Percentiles rank a stretch among this genome's conserved stretches.
These are phyloP conservation scores for Anabas testudineus DNA, from an alignment of 2,797 vertebrate genomes.

Conservation along the genomic window DNA sequence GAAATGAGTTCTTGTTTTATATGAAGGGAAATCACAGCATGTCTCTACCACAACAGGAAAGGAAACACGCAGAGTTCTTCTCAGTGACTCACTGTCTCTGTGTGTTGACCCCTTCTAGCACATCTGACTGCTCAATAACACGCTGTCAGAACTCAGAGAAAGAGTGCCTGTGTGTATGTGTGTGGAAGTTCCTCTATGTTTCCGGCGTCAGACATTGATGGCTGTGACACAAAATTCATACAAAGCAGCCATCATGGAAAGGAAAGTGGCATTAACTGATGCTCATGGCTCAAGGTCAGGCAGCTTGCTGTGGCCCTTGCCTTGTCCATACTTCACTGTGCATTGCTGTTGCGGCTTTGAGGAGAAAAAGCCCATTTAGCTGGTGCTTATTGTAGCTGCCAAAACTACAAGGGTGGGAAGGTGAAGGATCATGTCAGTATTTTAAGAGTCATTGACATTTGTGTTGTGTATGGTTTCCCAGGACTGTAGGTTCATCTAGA, in stretches of 20 bases:
- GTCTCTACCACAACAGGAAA: constrained; percentile 62
- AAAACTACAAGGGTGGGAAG: too few relatives aligned
- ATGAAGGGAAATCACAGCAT: constrained; percentile 61
- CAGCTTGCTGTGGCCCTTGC: constrained; percentile 39
- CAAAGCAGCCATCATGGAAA: constrained; percentile 68
- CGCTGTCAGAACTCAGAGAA: constrained; percentile 45
- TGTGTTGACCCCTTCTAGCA: constrained; percentile 61
- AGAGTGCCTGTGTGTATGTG: constrained; percentile 31
- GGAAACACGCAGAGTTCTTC: constrained; percentile 53
- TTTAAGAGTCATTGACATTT: too few relatives aligned
- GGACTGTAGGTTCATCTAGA: too few relatives aligned
- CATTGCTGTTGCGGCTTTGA: too few relatives aligned
- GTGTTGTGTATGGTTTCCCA: too few relatives aligned
- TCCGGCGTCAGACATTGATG: constrained; percentile 59
- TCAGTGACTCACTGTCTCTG: constrained; percentile 59
- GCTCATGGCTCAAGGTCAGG: constrained; percentile 56
- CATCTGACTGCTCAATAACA: constrained; percentile 63
- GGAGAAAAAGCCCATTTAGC: too few relatives aligned
- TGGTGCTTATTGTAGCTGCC: too few relatives aligned
- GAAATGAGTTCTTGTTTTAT: constrained; percentile 41
- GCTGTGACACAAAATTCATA: constrained; percentile 60
- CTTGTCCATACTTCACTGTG: constrained; percentile 37
- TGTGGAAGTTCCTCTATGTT: constrained; percentile 25
- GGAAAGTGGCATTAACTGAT: constrained; percentile 51
- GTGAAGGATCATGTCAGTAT: too few relatives aligned